Conservation (phyloP, 2,888 invertebrate species). For the Hanleya hanleyi region DNA sequence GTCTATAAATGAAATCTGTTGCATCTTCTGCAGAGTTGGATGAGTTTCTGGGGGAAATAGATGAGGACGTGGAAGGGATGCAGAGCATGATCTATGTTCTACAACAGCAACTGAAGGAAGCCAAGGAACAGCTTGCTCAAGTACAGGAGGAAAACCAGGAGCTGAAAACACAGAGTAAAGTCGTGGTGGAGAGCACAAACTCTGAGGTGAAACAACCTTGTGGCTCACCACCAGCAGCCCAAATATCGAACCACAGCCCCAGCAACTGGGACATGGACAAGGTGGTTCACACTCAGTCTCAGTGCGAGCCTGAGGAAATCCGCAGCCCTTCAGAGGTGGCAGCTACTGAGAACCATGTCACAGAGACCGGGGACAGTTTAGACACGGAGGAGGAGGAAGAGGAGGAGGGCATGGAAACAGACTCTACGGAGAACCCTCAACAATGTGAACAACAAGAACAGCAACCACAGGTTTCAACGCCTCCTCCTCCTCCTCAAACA, state of each 20-base stretch:
- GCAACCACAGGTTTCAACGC: neutral
- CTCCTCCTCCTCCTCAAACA: neutral
- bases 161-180: constrained; percentile 18
- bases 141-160: constrained; percentile 78
- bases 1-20: too few relatives aligned
- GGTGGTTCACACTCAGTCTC: neutral
- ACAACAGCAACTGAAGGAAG: constrained; percentile 92
- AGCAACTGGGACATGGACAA: neutral
- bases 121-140: constrained; percentile 81
- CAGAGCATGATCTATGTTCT: constrained; percentile 96
- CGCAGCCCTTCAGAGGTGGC: neutral
- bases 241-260: neutral
- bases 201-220: neutral
- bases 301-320: neutral
- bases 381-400: constrained; percentile 3
- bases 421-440: neutral
- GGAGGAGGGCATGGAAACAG: constrained; percentile 20
- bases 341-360: neutral
- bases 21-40: constrained; percentile 89
- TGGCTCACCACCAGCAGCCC: neutral
- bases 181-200: neutral
- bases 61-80: constrained; percentile 99
- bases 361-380: neutral
- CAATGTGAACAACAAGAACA: neutral
- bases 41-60: constrained; percentile 94